Percentiles rank a stretch among this genome's conserved stretches.
Evolutionary conservation across 2,113 vertebrate genomes (phyloP).

Genomic region (Hyaena hyaena): DNA sequence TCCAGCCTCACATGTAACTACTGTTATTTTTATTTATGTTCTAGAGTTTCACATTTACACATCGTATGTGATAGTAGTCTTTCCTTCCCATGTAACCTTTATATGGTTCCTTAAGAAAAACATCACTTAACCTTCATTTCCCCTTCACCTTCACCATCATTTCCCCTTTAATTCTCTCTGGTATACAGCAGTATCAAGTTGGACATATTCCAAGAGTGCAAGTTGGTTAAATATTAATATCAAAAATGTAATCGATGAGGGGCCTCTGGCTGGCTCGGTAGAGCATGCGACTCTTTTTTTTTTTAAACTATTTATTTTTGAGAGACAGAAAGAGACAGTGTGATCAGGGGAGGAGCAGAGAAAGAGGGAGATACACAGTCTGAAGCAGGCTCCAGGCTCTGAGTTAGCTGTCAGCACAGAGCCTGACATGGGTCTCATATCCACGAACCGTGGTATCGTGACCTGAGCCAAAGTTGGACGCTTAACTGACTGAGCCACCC

Average conservation of each 20-base stretch:
- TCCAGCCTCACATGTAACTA: neutral
- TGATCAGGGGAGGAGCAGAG: too few species aligned
- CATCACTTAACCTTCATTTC: neutral
- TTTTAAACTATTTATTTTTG: too few species aligned
- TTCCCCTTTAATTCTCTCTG: slow-evolving; percentile 25
- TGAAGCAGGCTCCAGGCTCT: too few species aligned
- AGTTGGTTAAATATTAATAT: neutral
- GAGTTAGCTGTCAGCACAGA: too few species aligned
- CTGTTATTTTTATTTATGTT: neutral
- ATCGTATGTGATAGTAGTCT: neutral
- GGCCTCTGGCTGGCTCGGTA: neutral
- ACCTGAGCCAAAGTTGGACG: too few species aligned
- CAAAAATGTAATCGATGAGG: neutral
- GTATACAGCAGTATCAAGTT: neutral
- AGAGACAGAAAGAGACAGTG: too few species aligned
- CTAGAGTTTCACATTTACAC: neutral
- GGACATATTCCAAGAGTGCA: neutral
- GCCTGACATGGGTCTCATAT: too few species aligned
- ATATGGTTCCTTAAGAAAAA: slow-evolving; percentile 21
- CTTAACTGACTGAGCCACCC: too few species aligned
- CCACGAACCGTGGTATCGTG: too few species aligned
- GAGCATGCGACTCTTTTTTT: neutral
- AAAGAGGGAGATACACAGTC: too few species aligned
- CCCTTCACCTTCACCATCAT: neutral
- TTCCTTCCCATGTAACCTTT: neutral